These are phyloP conservation scores for Lagopus leucura DNA, from an alignment of 2,113 vertebrate genomes.

Conservation along the genomic window DNA sequence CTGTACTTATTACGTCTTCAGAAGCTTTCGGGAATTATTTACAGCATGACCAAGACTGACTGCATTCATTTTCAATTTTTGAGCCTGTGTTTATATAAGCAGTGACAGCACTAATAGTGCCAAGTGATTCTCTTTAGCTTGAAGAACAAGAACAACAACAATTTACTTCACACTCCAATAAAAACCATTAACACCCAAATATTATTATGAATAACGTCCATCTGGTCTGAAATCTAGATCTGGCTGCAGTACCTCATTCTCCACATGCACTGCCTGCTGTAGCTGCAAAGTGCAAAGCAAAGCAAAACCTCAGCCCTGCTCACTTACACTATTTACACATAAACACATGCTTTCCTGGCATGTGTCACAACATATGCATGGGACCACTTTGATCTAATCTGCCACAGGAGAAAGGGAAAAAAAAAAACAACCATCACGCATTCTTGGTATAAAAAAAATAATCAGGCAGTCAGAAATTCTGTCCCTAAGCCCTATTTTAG, in stretches of 20 bases:
- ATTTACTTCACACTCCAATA: slow-evolving; percentile 47
- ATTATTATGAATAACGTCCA: slow-evolving; percentile 25
- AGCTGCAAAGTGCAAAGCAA: neutral
- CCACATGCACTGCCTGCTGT: neutral
- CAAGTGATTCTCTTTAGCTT: neutral
- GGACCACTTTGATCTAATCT: neutral
- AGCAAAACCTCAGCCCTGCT: neutral
- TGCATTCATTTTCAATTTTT: neutral
- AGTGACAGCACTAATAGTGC: neutral
- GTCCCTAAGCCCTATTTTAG: neutral
- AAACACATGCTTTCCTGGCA: neutral
- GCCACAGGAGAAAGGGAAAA: neutral
- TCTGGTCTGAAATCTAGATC: slow-evolving; percentile 44
- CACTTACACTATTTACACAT: neutral
- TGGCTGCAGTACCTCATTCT: neutral
- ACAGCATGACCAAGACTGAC: neutral
- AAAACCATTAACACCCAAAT: neutral
- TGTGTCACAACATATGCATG: neutral
- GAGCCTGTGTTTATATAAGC: neutral
- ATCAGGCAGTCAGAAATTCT: neutral
- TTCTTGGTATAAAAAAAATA: neutral
- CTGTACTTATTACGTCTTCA: neutral
- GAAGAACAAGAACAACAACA: slow-evolving; percentile 9
- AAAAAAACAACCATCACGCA: too few relatives aligned
- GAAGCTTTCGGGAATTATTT: neutral